phyloP scores from a whole-genome alignment of 2,888 invertebrate species.

The Acronicta leporina region DNA sequence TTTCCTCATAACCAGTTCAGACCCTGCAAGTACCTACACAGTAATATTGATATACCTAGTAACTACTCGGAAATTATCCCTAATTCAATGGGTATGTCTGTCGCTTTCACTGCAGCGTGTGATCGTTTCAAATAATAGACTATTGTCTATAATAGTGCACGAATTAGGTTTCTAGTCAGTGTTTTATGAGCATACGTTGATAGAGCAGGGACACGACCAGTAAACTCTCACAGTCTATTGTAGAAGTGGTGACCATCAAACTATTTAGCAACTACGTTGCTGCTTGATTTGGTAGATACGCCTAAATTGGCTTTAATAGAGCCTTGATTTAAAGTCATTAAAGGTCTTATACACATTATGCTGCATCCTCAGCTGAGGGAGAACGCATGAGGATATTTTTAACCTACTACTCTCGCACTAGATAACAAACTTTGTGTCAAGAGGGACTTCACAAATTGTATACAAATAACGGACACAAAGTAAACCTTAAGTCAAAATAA shows the following conservation, averaged over 20 bases:
- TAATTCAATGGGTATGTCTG: constrained; percentile 44
- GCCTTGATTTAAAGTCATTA: too few relatives aligned
- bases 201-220: constrained; percentile 1
- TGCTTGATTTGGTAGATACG: too few relatives aligned
- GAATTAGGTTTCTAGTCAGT: constrained; percentile 43
- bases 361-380: too few relatives aligned
- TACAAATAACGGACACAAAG: too few relatives aligned
- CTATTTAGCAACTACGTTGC: too few relatives aligned
- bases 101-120: constrained; percentile 48
- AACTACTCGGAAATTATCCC: constrained; percentile 42
- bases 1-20: constrained; percentile 4
- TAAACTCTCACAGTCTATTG: background rate
- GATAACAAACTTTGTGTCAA: too few relatives aligned
- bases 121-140: constrained; percentile 52
- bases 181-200: constrained; percentile 31
- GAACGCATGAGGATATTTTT: too few relatives aligned
- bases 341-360: too few relatives aligned
- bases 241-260: background rate
- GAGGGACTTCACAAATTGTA: too few relatives aligned
- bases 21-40: constrained; percentile 18
- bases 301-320: too few relatives aligned
- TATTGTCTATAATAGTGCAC: constrained; percentile 46
- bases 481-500: too few relatives aligned
- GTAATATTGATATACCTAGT: constrained; percentile 20
- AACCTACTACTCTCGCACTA: too few relatives aligned